A percentile compares a stretch with the other conserved stretches of the same genome.
These are phyloP conservation scores for Calyptomena viridis DNA, from an alignment of 2,113 vertebrate genomes.

Conservation along the genomic window DNA sequence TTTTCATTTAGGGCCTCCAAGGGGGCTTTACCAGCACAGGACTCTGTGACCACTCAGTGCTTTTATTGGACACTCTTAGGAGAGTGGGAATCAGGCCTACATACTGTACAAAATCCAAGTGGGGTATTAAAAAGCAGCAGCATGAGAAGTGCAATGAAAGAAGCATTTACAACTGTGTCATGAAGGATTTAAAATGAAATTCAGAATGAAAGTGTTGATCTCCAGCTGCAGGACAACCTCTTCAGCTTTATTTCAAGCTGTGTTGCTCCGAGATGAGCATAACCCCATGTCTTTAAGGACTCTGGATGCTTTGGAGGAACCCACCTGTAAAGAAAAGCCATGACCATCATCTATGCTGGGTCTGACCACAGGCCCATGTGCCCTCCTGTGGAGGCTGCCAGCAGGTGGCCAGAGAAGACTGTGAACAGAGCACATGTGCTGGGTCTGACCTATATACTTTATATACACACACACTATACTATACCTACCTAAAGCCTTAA, in stretches of 20 bases:
- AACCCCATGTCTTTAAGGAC: neutral
- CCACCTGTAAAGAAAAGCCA: neutral
- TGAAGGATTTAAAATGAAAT: neutral
- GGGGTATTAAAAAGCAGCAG: neutral
- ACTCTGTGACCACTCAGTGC: neutral
- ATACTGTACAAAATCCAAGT: neutral
- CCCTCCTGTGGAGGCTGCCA: neutral
- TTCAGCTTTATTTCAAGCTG: neutral
- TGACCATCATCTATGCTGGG: neutral
- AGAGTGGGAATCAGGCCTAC: neutral
- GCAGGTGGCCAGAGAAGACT: neutral
- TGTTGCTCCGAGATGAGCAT: neutral
- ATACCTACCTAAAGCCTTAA: neutral
- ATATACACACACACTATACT: rapidly evolving
- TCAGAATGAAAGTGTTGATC: rapidly evolving
- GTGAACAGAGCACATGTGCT: neutral
- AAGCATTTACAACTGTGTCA: neutral
- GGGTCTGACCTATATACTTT: neutral
- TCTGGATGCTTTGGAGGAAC: slow-evolving; percentile 36
- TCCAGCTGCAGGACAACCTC: neutral
- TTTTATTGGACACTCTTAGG: neutral
- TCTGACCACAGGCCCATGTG: rapidly evolving
- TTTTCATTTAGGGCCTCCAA: neutral
- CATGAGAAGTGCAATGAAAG: neutral
- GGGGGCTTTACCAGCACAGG: neutral